These are phyloP conservation scores for Tenthredo notha DNA, from an alignment of 2,888 invertebrate genomes.

Conservation along the genomic window DNA sequence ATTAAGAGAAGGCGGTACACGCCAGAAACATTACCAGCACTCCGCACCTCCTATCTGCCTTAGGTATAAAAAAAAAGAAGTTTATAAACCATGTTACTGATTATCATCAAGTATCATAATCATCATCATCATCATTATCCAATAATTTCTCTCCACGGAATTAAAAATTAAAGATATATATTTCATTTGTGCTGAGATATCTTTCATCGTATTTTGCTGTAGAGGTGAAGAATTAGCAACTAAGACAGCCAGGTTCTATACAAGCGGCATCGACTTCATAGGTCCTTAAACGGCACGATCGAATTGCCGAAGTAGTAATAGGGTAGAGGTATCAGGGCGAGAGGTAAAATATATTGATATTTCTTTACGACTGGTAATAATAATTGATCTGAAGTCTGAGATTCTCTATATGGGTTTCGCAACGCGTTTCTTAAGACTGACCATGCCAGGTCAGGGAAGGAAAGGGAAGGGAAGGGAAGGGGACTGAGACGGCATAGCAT, in stretches of 20 bases:
- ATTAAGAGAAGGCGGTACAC: conserved; percentile 24
- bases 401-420: conserved; percentile 25
- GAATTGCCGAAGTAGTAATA: neutral
- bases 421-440: conserved; percentile 17
- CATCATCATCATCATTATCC: neutral
- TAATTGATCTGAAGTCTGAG: conserved; percentile 66
- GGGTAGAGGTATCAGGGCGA: neutral
- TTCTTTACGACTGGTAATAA: conserved; percentile 72
- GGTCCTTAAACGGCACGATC: conserved; percentile 1
- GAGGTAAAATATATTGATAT: conserved; percentile 68
- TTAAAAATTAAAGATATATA: neutral
- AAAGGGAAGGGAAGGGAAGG: conserved; percentile 37
- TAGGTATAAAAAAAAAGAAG: conserved; percentile 10
- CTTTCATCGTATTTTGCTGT: neutral
- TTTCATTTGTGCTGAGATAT: neutral
- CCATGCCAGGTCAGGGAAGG: conserved; percentile 13
- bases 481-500: conserved; percentile 21
- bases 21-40: conserved; percentile 37
- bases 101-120: neutral
- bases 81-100: neutral
- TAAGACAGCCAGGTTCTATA: neutral
- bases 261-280: neutral
- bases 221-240: neutral
- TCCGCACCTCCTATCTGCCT: conserved; percentile 13
- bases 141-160: neutral